These are phyloP conservation scores for Poeciliopsis retropinna DNA, from an alignment of 2,113 vertebrate genomes.

Conservation along the genomic window DNA sequence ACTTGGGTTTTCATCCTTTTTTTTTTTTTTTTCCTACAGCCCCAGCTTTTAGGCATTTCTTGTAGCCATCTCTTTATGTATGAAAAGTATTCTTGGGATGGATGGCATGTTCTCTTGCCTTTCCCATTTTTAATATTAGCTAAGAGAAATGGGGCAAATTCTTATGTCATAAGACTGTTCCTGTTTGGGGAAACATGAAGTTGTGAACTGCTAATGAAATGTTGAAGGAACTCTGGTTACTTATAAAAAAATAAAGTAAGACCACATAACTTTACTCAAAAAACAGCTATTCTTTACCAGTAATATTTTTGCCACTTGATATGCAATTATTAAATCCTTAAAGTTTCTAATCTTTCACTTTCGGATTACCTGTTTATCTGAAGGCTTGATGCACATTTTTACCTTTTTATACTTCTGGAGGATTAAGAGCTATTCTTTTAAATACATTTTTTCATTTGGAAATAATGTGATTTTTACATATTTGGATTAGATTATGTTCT, in stretches of 20 bases:
- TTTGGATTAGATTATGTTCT: slow-evolving; percentile 8
- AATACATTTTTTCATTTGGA: too few species aligned
- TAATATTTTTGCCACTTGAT: neutral
- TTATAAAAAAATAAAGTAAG: too few species aligned
- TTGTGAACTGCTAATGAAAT: neutral
- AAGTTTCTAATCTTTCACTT: neutral
- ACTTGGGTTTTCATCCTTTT: neutral
- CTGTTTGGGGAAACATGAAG: too few species aligned
- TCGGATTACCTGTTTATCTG: neutral
- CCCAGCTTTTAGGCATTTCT: too few species aligned
- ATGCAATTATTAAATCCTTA: neutral
- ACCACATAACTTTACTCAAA: too few species aligned
- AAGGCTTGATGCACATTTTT: neutral
- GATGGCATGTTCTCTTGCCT: neutral
- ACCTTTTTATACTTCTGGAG: too few species aligned
- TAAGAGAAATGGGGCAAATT: neutral
- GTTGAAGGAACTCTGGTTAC: neutral
- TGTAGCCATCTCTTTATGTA: neutral
- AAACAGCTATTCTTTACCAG: too few species aligned
- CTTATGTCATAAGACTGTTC: neutral
- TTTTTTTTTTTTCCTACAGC: neutral
- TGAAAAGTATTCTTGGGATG: neutral
- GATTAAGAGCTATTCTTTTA: too few species aligned
- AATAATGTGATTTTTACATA: slow-evolving; percentile 4
- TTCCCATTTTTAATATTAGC: neutral